A percentile compares a stretch with the other conserved stretches of the same genome.
Conservation (phyloP, 2,797 vertebrate genomes). For the Artibeus jamaicensis region DNA sequence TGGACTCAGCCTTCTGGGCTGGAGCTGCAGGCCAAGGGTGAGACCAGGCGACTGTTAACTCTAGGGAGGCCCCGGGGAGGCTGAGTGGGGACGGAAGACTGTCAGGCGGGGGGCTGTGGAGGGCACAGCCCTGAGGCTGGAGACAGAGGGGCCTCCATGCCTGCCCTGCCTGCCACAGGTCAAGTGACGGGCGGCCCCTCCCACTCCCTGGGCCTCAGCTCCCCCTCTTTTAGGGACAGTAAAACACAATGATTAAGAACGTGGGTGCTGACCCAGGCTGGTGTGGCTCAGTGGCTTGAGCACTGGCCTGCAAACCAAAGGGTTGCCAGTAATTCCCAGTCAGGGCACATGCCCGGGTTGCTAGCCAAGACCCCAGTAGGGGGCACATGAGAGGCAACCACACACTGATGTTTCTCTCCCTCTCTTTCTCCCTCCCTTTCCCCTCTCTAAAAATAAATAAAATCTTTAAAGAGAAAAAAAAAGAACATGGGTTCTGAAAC, state of each 20-base stretch:
- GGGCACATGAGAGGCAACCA: too few species aligned
- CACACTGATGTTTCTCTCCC: too few species aligned
- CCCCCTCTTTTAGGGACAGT: not conserved
- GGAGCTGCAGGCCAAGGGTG: not conserved
- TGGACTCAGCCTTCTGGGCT: slow-evolving; percentile 52
- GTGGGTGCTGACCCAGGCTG: not conserved
- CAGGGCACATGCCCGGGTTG: too few species aligned
- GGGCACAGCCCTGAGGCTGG: not conserved
- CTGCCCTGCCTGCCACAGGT: not conserved
- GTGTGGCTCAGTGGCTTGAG: too few species aligned
- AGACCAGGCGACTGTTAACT: not conserved
- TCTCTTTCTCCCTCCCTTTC: too few species aligned
- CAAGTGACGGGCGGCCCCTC: not conserved
- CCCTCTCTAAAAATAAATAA: too few species aligned
- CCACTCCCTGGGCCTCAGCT: not conserved
- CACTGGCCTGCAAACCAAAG: too few species aligned
- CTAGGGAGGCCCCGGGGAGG: not conserved
- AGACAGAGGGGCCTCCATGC: not conserved
- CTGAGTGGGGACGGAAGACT: not conserved
- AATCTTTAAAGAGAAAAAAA: too few species aligned
- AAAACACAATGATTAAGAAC: not conserved
- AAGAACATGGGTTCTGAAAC: not conserved
- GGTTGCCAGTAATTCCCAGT: too few species aligned
- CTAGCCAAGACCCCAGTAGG: too few species aligned
- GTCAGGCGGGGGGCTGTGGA: not conserved